Base-by-base conservation (phyloP, 2,797 vertebrate species). In the Sardinella longiceps region DNA sequence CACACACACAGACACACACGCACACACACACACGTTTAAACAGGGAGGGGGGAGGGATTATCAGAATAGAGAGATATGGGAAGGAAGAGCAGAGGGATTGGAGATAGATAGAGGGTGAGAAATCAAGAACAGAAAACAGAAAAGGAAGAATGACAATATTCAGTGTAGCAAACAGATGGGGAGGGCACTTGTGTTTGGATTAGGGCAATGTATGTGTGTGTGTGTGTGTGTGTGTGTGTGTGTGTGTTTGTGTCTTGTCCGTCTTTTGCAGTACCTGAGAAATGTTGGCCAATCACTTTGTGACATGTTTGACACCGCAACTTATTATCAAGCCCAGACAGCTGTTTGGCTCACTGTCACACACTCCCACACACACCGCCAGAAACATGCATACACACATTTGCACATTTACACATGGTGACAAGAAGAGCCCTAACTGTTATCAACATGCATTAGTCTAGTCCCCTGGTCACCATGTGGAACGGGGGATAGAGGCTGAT, bases 161-260 rank as follows among this genome's bases (percentile, higher is more conserved):
- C 12, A 10, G 37, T 77, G 33, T 7, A 39, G 15, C 33, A 37
- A 37, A 18, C 66, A 39, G 66, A 18, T 39, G 66, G 66, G 5
- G 63, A 66, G 5, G 18, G 33, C 39, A 20, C 33, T 20, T 77
- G 33, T 77, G 33, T 77, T 37, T 7, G 33, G 33, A 18, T 1
- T 5, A 20, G 18, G 11, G 15, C 1, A 1, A 15, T 74, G 14
- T 33, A 0, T 70, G 30, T 33, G 33, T 74, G 33, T 74, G 66
- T 39, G 66, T 74, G 33, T 70, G 28, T 33, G 63, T 30, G 63
- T 70, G 63, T 30, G 63, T 70, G 63, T 70, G 66, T 70, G 66
- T 37, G 66, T 70, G 60, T 66, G 60, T 66, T 5, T 74, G 66
- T 74, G 30, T 74, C 5, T 74, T 74, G 33, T 74, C 30, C 20